Conservation (phyloP, 2,113 vertebrate species). For the Epinephelus fuscoguttatus region DNA sequence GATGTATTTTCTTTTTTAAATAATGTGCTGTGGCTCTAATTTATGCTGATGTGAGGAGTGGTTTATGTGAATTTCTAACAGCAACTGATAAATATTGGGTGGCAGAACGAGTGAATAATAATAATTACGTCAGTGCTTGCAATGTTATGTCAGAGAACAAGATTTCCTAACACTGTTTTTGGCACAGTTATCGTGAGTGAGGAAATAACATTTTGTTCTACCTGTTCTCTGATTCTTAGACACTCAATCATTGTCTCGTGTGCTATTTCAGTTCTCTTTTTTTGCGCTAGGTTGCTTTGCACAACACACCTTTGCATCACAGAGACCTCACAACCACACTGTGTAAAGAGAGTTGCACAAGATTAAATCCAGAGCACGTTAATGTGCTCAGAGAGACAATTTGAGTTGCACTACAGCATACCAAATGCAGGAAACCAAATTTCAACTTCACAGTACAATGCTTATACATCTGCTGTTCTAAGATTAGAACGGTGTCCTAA, state of each 20-base stretch:
- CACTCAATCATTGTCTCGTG: constrained; percentile 28
- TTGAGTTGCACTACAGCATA: not conserved
- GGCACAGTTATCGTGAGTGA: constrained; percentile 15
- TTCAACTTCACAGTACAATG: not conserved
- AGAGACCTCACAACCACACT: not conserved
- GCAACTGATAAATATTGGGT: too few species aligned
- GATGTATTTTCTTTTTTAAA: too few species aligned
- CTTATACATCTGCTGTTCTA: not conserved
- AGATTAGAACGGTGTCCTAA: not conserved
- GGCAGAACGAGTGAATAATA: too few species aligned
- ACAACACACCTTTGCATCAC: constrained; percentile 20
- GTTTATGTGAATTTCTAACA: too few species aligned
- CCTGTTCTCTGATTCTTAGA: constrained; percentile 35
- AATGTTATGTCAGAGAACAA: not conserved
- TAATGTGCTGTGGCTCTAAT: too few species aligned
- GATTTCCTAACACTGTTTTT: not conserved
- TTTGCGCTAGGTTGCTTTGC: not conserved
- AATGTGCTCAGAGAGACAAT: constrained; percentile 1
- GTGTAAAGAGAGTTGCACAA: not conserved
- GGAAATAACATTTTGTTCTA: constrained; percentile 26
- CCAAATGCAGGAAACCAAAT: not conserved
- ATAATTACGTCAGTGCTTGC: not conserved
- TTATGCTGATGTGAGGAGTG: too few species aligned
- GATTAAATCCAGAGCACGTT: not conserved
- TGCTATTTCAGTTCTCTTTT: constrained; percentile 33